phyloP scores from a whole-genome alignment of 2,113 vertebrate species.

The Sceloporus undulatus region DNA sequence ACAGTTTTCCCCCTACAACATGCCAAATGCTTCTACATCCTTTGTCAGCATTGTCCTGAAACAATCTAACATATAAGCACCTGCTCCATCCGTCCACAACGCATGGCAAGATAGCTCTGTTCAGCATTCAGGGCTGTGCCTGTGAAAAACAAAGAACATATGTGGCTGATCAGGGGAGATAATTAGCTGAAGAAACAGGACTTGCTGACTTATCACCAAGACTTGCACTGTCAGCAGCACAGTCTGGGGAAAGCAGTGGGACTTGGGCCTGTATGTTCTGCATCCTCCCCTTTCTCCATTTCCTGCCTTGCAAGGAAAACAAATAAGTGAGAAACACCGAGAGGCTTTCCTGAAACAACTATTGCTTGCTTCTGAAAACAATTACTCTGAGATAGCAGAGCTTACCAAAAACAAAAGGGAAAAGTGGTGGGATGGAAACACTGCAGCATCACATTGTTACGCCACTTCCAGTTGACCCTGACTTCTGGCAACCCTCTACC shows the following conservation, averaged over 20 bases:
- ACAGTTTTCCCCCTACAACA: neutral
- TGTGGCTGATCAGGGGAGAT: neutral
- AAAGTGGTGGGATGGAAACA: too few relatives aligned
- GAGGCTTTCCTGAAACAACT: too few relatives aligned
- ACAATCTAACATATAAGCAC: neutral
- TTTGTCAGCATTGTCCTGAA: neutral
- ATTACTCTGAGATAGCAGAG: neutral
- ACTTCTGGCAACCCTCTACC: neutral
- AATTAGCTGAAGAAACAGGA: neutral
- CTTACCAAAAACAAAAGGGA: neutral
- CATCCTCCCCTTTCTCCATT: rapidly evolving
- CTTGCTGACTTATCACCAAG: neutral
- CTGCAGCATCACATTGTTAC: neutral
- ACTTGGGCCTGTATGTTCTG: neutral
- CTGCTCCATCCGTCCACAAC: neutral
- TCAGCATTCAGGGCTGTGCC: neutral
- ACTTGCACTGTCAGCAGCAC: conserved; percentile 28
- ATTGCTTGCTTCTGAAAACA: too few relatives aligned
- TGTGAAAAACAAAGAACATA: neutral
- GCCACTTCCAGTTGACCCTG: too few relatives aligned
- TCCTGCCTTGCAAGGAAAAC: rapidly evolving
- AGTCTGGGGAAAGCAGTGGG: conserved; percentile 48
- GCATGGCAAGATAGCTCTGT: neutral
- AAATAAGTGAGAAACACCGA: neutral
- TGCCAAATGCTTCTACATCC: neutral